Conservation (phyloP, 2,888 invertebrate species). For the Fissipunctia ypsillon region DNA sequence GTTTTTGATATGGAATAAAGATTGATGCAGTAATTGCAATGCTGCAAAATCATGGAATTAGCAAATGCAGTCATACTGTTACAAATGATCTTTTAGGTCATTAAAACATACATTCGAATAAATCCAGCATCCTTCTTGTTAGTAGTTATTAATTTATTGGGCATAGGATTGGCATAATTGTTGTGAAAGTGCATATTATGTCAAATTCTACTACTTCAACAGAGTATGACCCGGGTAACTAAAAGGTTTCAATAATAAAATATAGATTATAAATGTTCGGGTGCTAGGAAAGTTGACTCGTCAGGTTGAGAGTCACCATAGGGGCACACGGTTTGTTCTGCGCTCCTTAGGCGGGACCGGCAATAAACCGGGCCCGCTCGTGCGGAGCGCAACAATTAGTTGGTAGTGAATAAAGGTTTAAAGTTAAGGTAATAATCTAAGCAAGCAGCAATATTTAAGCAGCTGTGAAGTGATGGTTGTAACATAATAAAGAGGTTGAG, state of each 20-base stretch:
- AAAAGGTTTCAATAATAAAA: neutral
- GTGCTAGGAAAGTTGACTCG: conserved; percentile 89
- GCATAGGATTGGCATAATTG: neutral
- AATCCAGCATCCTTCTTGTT: neutral
- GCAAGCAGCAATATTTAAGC: neutral
- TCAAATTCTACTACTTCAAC: neutral
- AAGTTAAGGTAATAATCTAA: neutral
- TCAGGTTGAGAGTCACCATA: conserved; percentile 85
- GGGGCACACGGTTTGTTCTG: conserved; percentile 84
- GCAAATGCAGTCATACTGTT: neutral
- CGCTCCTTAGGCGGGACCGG: conserved; percentile 78
- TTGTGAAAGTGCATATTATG: neutral
- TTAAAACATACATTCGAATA: neutral
- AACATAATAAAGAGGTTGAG: neutral
- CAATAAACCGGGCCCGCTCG: conserved; percentile 77
- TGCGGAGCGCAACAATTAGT: conserved; percentile 77
- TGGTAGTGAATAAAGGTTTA: neutral
- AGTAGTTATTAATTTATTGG: neutral
- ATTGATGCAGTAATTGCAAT: neutral
- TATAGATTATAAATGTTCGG: conserved; percentile 75
- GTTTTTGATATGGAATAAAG: neutral
- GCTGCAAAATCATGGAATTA: neutral
- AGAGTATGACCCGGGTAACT: neutral
- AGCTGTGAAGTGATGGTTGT: too few relatives aligned
- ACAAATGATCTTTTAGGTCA: neutral